Base-by-base conservation (phyloP, 2,888 invertebrate genomes). In the Argyra leucocephala region DNA sequence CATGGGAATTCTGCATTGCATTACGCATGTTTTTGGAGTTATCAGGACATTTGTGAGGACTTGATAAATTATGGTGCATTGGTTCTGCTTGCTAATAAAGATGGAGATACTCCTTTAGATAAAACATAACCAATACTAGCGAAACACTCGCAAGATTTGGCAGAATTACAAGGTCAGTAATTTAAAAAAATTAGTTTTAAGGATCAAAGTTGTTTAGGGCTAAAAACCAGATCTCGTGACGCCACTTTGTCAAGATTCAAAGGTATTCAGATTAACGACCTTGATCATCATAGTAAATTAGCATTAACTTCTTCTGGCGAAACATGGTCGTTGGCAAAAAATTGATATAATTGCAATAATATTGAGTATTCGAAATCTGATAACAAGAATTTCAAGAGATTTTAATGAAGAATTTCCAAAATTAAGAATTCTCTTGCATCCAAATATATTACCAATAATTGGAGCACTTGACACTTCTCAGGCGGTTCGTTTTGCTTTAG, bases 21-120 rank as follows among this genome's bases (percentile, higher is more conserved):
- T 79, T 99, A 99, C 74, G 96, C 99, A 22, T 97, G 97, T 76
- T 99, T 99, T 82, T 99, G 98, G 98, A 93, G 93, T 57, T 95
- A 94, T 79, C 88, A 87, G 67, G 87, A 88, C 64, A 90, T 99
- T 48, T 94, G 96, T 0, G 97, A 98, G 78, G 97, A 98, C 79
- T 82, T 99, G 61, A 88, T 98, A 0, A 85, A 89, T 70, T 90
- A 92, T 64, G 98, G 97, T 12, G 95, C 94, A 0, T 82, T 93
- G 36, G 92, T 98, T 1, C 90, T 92, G 0, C 86, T 98, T 65
- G 93, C 94, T 63, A 99, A 99, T 76, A 96, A 96, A 79, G 95
- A 95, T 77, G 95, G 95, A 0, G 94, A 97, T 73, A 96, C 94
- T 0, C 93, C 99, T 0, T 80, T 98, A 63, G 97, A 99, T 74